These are phyloP conservation scores for Drosophila bipectinata DNA, from an alignment of 1,140 invertebrate genomes.

Conservation along the genomic window DNA sequence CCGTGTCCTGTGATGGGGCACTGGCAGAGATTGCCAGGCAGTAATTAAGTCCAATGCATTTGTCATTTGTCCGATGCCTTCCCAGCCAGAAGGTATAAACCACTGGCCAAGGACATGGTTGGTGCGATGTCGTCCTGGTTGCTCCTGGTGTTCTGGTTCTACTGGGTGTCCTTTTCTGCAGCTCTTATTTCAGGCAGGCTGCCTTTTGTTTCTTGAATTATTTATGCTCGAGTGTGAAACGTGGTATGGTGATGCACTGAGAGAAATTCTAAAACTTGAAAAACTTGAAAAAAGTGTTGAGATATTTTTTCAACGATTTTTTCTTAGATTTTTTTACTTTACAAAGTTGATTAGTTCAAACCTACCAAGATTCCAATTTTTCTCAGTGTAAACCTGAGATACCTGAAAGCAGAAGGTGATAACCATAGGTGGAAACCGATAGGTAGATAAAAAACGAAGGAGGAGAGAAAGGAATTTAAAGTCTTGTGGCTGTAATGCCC, in stretches of 20 bases:
- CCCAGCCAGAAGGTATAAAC: background rate
- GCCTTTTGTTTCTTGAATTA: constrained; percentile 41
- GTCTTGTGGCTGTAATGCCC: constrained; percentile 4
- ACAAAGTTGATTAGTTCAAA: no score
- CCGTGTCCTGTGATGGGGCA: background rate
- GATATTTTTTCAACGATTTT: no score
- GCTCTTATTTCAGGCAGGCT: background rate
- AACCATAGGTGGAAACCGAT: background rate
- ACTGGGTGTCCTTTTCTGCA: background rate
- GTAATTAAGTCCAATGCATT: constrained; percentile 50
- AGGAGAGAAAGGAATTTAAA: background rate
- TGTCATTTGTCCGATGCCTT: constrained; percentile 29
- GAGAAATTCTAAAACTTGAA: background rate
- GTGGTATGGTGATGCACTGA: constrained; percentile 5
- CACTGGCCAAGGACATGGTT: constrained; percentile 25
- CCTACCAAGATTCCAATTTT: no score
- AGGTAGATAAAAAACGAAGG: background rate
- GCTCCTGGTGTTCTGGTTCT: constrained; percentile 13
- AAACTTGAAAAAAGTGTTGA: no score
- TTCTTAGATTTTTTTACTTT: no score
- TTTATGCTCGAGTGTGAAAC: constrained; percentile 35
- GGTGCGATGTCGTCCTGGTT: constrained; percentile 18
- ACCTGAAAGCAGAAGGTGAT: background rate
- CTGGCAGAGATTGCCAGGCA: constrained; percentile 13
- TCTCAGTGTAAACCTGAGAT: background rate